Evolutionary conservation across 2,113 vertebrate species (phyloP), one percentile per base, ranked within the genome.

Genomic region (Stictonetta naevosa): DNA sequence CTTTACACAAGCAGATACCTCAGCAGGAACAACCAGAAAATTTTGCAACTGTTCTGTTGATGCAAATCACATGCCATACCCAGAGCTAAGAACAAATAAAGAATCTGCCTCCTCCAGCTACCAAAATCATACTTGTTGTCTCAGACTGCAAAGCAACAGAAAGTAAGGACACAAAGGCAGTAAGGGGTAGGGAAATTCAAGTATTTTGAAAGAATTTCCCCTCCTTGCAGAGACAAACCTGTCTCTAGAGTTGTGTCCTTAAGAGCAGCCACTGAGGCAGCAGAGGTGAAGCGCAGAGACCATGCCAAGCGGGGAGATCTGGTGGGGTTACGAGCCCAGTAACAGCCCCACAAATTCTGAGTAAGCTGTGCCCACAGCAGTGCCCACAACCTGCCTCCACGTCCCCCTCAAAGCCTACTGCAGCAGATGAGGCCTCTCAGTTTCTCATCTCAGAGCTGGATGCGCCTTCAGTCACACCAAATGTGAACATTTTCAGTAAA

Each of bases 81-180:
- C 77, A 92, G 83, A 94, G 81, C 62, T 86, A 73, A 85, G 84
- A 82, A 4, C 60, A 95, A 92, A 68, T 11, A 26, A 74, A 84
- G 22, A 12, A 76, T 29, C 66, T 72, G 58, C 53, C 2, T 0
- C 44, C 71, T 95, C 59, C 90, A 38, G 81, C 20, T 52, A 74
- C 76, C 64, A 59, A 74, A 95, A 89, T 64, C 0, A 5, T 56
- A 34, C 74, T 72, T 23, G 19, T 76, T 79, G 86, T 36, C 62
- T 84, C 88, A 79, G 69, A 31, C 53, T 85, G 90, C 95, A 93
- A 95, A 96, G 91, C 96, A 92, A 91, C 71, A 87, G 53, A 26
- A 88, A 78, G 84, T 1, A 86, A 67, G 36, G 71, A 38, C 42
- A 72, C 12, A 69, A 46, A 95, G 10, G 63, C 33, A 46, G 40